Evolutionary conservation across 2,797 vertebrate species (phyloP).

Genomic region (Hippoglossus hippoglossus): DNA sequence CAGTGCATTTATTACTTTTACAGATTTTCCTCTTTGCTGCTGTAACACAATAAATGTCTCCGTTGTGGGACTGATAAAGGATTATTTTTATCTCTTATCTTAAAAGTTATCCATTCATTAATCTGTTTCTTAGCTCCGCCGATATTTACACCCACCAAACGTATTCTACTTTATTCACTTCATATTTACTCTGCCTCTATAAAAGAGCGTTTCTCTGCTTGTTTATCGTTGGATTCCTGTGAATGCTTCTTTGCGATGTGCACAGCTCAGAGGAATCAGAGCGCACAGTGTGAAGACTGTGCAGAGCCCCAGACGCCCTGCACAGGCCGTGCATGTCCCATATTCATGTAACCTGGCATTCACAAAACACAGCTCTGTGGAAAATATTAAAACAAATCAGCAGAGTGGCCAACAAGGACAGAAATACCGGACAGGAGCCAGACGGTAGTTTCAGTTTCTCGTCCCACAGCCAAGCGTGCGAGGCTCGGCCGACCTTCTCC

Average conservation of each 20-base stretch:
- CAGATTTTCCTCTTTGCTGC: too few relatives aligned
- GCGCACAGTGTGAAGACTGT: constrained; percentile 31
- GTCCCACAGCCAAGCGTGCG: background rate
- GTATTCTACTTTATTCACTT: constrained; percentile 14
- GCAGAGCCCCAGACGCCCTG: constrained; percentile 13
- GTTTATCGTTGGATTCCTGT: constrained; percentile 43
- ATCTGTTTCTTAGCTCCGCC: background rate
- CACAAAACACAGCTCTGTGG: background rate
- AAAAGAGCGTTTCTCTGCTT: constrained; percentile 29
- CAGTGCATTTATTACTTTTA: too few relatives aligned
- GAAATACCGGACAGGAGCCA: background rate
- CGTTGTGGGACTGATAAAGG: too few relatives aligned
- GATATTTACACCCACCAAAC: background rate
- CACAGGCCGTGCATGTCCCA: background rate
- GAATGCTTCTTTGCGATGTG: constrained; percentile 9
- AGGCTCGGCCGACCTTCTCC: constrained; percentile 2
- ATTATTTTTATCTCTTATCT: too few relatives aligned
- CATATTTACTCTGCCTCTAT: constrained; percentile 27
- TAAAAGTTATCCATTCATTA: background rate
- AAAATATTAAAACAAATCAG: constrained; percentile 14
- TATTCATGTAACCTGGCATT: constrained; percentile 18
- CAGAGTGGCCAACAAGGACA: constrained; percentile 11
- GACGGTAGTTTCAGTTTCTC: constrained; percentile 32
- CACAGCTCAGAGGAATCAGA: constrained; percentile 5
- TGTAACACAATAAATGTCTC: too few relatives aligned